Evolutionary conservation across 2,888 invertebrate genomes (phyloP).

Genomic region (Harpagoxenus sublaevis): DNA sequence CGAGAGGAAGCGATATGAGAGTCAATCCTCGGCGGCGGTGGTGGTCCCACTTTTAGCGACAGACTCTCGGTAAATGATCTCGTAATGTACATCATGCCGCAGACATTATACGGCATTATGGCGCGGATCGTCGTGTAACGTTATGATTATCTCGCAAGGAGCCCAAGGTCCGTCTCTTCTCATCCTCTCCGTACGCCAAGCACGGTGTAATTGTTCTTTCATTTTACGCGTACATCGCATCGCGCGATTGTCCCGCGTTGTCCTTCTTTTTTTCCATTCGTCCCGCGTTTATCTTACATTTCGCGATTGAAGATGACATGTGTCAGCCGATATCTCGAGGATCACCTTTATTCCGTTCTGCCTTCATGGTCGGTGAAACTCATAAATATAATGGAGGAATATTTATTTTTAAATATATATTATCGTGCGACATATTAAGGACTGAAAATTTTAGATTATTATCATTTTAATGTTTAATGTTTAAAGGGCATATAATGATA

Average conservation of each 20-base stretch:
- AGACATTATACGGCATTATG: constrained; percentile 83
- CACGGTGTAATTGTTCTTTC: constrained; percentile 79
- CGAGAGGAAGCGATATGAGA: constrained; percentile 29
- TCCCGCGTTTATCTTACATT: neutral
- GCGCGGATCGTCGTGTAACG: constrained; percentile 83
- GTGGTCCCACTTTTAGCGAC: constrained; percentile 58
- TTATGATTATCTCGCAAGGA: constrained; percentile 85
- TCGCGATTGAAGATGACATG: neutral
- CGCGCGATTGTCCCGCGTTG: constrained; percentile 36
- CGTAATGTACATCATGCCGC: constrained; percentile 82
- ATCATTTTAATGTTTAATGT: neutral
- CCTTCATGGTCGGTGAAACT: neutral
- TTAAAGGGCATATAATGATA: neutral
- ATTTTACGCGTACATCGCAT: constrained; percentile 66
- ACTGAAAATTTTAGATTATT: neutral
- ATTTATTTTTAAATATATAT: neutral
- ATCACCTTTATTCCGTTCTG: neutral
- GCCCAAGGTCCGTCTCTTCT: constrained; percentile 84
- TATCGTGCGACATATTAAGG: neutral
- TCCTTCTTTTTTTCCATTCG: constrained; percentile 19
- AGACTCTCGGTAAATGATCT: constrained; percentile 67
- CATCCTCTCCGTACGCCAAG: constrained; percentile 71
- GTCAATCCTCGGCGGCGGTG: constrained; percentile 14
- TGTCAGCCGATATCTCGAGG: neutral
- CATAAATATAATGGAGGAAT: neutral